Evolutionary conservation across 2,888 invertebrate species (phyloP), one percentile per base, ranked within the genome.

Genomic region (Pyrocoelia pectoralis): DNA sequence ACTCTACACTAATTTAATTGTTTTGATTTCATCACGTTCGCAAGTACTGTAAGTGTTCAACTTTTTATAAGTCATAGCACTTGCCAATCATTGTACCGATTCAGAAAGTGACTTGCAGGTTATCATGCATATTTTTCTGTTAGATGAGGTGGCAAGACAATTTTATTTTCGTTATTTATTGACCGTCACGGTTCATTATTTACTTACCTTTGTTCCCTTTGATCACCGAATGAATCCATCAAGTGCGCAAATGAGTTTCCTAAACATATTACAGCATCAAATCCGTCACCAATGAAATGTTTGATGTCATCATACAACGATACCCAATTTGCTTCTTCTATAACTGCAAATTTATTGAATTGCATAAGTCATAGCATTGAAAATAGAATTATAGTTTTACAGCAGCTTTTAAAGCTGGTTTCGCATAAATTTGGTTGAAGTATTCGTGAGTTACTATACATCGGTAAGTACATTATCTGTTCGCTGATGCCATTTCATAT

Each of bases 211-310:
- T 94, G 94, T 67, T 91, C 89, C 13, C 90, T 82, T 79, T 93
- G 93, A 80, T 94, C 92, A 0, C 92, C 92, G 70, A 82, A 88
- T 55, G 88, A 86, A 76, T 95, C 94, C 70, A 93, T 86, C 75
- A 95, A 86, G 82, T 95, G 95, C 56, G 95, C 94, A 79, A 95
- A 95, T 1, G 95, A 95, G 81, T 95, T 95, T 49, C 95, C 95
- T 54, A 95, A 83, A 76, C 95, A 95, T 68, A 95, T 89, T 24
- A 95, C 93, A 0, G 95, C 95, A 82, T 95, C 95, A 77, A 94
- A 95, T 56, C 89, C 87, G 9, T 84, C 85, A 2, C 84, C 86
- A 1, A 88, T 84, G 0, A 88, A 75, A 67, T 87, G 83, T 52
- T 86, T 82, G 24, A 95, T 86, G 75, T 95, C 94, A 29, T 90